Evolutionary conservation across 2,888 invertebrate genomes (phyloP).

Genomic region (Harpalus rufipes): DNA sequence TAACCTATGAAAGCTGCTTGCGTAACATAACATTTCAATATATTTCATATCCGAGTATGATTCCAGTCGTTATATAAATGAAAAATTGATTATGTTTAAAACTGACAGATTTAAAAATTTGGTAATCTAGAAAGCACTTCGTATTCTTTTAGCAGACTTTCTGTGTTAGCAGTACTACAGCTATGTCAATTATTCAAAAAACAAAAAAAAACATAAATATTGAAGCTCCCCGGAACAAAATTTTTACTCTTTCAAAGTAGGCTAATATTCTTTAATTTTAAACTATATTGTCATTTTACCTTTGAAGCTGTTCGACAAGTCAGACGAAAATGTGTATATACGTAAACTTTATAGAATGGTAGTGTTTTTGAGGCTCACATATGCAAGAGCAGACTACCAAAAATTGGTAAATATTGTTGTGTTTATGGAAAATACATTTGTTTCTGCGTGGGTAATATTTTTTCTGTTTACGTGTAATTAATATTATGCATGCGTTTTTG

Average conservation of each 20-base stretch:
- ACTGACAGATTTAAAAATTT: no score
- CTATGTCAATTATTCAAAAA: slow-evolving; percentile 15
- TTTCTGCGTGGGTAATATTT: neutral
- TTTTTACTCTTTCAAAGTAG: neutral
- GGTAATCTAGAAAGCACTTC: no score
- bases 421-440: neutral
- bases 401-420: neutral
- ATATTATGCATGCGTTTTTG: neutral
- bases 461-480: neutral
- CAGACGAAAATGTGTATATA: neutral
- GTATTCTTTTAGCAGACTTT: neutral
- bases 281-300: neutral
- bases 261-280: neutral
- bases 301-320: neutral
- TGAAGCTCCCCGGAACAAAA: neutral
- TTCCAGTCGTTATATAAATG: no score
- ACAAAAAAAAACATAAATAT: neutral
- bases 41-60: no score
- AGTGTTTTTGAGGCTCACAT: neutral
- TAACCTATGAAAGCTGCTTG: no score
- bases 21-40: no score
- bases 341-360: neutral
- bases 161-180: neutral
- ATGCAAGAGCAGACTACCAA: neutral
- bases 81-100: no score